Percentiles rank a stretch among this genome's conserved stretches.
Evolutionary conservation across 2,113 vertebrate species (phyloP).

Genomic region (Egretta garzetta): DNA sequence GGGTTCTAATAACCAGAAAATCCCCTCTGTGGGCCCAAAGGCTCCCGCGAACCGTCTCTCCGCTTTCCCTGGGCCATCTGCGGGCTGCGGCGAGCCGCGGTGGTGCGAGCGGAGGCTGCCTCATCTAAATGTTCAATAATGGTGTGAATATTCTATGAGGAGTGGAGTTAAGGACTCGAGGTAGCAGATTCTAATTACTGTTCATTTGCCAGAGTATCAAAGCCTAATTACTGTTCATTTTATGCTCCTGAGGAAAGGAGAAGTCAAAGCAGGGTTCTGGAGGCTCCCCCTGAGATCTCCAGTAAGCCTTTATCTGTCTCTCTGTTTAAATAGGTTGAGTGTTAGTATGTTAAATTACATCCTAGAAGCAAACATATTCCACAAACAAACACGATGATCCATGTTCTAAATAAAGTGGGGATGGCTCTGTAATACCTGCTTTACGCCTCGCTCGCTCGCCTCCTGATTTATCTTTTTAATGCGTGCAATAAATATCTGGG

Average conservation of each 20-base stretch:
- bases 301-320: constrained; percentile 90
- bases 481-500: constrained; percentile 89
- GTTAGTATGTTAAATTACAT: constrained; percentile 87
- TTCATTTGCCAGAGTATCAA: constrained; percentile 99
- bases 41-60: constrained; percentile 91
- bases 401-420: constrained; percentile 85
- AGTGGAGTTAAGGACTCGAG: constrained; percentile 91
- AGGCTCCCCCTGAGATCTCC: constrained; percentile 94
- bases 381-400: constrained; percentile 97
- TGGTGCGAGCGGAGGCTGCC: constrained; percentile 90
- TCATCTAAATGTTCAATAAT: constrained; percentile 99
- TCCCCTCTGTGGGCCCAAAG: constrained; percentile 98
- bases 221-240: constrained; percentile 99
- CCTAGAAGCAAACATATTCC: constrained; percentile 92
- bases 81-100: constrained; percentile 83
- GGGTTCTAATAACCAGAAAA: constrained; percentile 99
- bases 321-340: constrained; percentile 91
- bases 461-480: constrained; percentile 91
- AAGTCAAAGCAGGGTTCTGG: constrained; percentile 93
- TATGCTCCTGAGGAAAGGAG: constrained; percentile 93
- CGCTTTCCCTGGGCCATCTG: constrained; percentile 85
- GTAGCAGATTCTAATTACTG: constrained; percentile 99
- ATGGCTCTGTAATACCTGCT: constrained; percentile 84
- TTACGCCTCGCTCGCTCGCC: constrained; percentile 82
- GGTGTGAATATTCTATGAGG: constrained; percentile 98